Conservation (phyloP, 1,140 invertebrate species). For the Drosophila teissieri region DNA sequence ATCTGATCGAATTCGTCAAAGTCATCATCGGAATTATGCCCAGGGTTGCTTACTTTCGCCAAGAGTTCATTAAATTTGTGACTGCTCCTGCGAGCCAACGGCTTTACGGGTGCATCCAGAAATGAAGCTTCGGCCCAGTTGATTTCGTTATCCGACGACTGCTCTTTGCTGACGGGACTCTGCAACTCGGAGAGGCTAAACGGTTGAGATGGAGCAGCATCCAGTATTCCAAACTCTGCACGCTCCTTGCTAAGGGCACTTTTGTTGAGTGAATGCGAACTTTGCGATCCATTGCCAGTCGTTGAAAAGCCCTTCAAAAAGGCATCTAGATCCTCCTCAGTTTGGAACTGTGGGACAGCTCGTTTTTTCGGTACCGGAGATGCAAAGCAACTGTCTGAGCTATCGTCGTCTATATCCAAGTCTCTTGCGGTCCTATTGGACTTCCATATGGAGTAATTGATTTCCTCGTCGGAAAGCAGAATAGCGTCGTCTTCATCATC, state of each 20-base stretch:
- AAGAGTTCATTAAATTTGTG: conserved; percentile 67
- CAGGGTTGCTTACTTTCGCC: not conserved
- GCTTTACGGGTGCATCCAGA: conserved; percentile 53
- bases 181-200: conserved; percentile 43
- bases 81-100: conserved; percentile 43
- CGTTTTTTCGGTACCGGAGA: conserved; percentile 21
- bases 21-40: conserved; percentile 32
- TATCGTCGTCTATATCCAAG: conserved; percentile 1
- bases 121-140: conserved; percentile 73
- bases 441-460: conserved; percentile 82
- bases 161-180: conserved; percentile 2
- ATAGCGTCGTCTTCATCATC: conserved; percentile 48
- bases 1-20: conserved; percentile 67
- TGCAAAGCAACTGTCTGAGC: conserved; percentile 8
- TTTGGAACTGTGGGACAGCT: conserved; percentile 46
- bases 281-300: conserved; percentile 12
- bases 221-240: conserved; percentile 76
- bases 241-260: conserved; percentile 63
- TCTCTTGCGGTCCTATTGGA: conserved; percentile 53
- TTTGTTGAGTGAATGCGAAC: conserved; percentile 56
- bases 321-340: conserved; percentile 55
- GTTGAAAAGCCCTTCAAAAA: conserved; percentile 16
- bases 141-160: conserved; percentile 26
- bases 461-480: conserved; percentile 79
- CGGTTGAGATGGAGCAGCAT: conserved; percentile 61